These are phyloP conservation scores for Tachycineta bicolor DNA, from an alignment of 2,113 vertebrate species.

Conservation along the genomic window DNA sequence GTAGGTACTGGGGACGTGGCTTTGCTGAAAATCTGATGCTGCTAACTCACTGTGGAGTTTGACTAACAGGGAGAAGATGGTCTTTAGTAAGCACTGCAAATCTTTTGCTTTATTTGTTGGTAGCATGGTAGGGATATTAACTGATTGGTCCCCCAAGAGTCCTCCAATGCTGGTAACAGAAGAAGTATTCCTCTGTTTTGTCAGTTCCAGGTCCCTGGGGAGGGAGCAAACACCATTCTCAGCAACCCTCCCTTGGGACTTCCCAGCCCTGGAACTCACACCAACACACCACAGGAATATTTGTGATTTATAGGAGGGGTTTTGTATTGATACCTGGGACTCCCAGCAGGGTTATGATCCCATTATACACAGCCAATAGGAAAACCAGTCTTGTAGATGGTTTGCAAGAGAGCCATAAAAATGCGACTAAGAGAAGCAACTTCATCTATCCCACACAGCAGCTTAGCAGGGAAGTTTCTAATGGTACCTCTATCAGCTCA, in stretches of 20 bases:
- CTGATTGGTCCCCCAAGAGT: not conserved
- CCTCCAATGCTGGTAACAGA: not conserved
- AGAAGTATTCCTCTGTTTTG: not conserved
- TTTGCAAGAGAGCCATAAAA: constrained; percentile 48
- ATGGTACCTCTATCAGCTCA: not conserved
- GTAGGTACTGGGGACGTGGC: rapidly evolving
- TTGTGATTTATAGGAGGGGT: not conserved
- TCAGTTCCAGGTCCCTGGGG: not conserved
- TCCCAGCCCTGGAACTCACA: not conserved
- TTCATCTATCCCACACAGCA: not conserved
- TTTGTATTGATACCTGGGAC: not conserved
- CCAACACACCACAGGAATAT: not conserved
- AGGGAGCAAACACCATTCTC: not conserved
- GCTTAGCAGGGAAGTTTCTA: not conserved
- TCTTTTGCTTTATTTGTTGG: not conserved
- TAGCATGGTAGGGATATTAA: not conserved
- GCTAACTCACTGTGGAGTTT: not conserved
- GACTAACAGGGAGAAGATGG: not conserved
- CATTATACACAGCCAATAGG: constrained; percentile 16
- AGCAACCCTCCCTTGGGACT: not conserved
- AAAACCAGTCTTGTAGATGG: not conserved
- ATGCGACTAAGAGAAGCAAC: constrained; percentile 2
- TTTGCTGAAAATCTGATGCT: not conserved
- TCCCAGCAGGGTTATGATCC: constrained; percentile 39
- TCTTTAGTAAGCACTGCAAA: not conserved